phyloP scores from a whole-genome alignment of 2,113 vertebrate species.

The Alligator sinensis region DNA sequence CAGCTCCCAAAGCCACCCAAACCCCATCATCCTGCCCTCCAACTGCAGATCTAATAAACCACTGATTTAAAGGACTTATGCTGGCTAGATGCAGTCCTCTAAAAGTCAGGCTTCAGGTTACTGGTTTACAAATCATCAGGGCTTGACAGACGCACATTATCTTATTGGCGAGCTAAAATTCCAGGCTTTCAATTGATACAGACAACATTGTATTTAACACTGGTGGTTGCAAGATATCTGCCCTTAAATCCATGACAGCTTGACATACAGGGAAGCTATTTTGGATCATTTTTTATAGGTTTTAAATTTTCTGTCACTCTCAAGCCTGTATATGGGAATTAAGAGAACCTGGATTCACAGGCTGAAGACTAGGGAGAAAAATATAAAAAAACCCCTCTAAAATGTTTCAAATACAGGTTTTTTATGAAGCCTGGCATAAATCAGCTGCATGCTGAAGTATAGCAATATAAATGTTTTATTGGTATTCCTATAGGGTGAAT shows the following conservation, averaged over 20 bases:
- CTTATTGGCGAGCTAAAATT: neutral
- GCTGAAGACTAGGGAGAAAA: neutral
- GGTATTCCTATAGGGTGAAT: neutral
- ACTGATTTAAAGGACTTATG: neutral
- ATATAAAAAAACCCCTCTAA: neutral
- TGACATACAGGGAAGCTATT: neutral
- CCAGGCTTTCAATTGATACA: neutral
- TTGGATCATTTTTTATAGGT: neutral
- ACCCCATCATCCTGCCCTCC: neutral
- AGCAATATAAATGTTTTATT: neutral
- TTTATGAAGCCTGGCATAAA: neutral
- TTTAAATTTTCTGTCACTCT: neutral
- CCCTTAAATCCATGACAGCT: neutral
- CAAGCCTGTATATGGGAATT: neutral
- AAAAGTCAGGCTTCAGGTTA: neutral
- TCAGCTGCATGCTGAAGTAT: neutral
- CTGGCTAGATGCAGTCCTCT: neutral
- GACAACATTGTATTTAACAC: neutral
- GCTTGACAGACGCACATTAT: neutral
- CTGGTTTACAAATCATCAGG: neutral
- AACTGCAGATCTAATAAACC: rapidly evolving
- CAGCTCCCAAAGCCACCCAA: neutral
- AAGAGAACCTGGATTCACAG: neutral
- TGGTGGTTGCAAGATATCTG: neutral
- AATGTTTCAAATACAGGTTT: neutral